These are phyloP conservation scores for Diaphora mendica DNA, from an alignment of 2,888 invertebrate genomes.

Conservation along the genomic window DNA sequence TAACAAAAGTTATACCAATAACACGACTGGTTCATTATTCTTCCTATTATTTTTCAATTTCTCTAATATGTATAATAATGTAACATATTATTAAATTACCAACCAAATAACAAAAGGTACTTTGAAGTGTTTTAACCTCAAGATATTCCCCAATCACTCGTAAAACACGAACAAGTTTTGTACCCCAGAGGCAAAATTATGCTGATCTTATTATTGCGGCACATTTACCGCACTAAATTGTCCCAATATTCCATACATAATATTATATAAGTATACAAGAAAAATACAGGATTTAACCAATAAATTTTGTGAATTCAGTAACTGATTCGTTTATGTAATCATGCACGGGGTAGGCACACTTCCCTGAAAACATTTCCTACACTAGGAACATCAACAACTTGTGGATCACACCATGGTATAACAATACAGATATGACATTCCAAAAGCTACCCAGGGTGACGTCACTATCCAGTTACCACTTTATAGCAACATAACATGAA, in stretches of 20 bases:
- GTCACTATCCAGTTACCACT: too few relatives aligned
- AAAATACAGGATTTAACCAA: too few relatives aligned
- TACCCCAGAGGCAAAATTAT: slow-evolving; percentile 10
- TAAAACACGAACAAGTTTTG: slow-evolving; percentile 1
- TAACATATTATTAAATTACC: neutral
- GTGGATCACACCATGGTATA: too few relatives aligned
- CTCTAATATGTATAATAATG: neutral
- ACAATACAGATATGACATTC: too few relatives aligned
- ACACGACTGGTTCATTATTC: neutral
- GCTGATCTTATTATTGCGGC: slow-evolving; percentile 11
- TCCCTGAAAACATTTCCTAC: too few relatives aligned
- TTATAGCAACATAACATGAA: too few relatives aligned
- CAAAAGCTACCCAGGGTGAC: too few relatives aligned
- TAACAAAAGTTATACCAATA: neutral
- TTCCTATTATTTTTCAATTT: neutral
- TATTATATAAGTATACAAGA: neutral
- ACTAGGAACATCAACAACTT: too few relatives aligned
- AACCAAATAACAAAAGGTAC: neutral
- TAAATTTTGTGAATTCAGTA: too few relatives aligned
- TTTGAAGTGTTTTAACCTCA: neutral
- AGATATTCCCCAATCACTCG: neutral
- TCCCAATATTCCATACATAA: neutral
- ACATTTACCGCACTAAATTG: slow-evolving; percentile 19
- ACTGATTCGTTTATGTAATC: too few relatives aligned
- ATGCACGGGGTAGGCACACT: too few relatives aligned